Conservation (phyloP, 2,113 vertebrate species). For the Phrynocephalus versicolor region DNA sequence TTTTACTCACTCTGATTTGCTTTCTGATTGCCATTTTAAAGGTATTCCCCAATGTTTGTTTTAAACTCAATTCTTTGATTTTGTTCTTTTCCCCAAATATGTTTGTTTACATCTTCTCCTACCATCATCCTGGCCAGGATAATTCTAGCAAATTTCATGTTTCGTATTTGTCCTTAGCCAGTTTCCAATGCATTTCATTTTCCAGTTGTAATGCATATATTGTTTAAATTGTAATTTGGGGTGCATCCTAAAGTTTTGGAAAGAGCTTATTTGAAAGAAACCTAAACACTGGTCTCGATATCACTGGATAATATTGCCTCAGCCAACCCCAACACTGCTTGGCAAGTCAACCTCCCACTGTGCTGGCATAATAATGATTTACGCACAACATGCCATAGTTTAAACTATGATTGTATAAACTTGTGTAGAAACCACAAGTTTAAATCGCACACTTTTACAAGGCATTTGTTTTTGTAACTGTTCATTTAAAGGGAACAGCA, state of each 20-base stretch:
- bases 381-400: constrained; percentile 7
- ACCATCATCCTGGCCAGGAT: constrained; percentile 19
- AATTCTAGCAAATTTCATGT: constrained; percentile 13
- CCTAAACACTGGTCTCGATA: constrained; percentile 7
- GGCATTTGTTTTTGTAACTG: constrained; percentile 33
- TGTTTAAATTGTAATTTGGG: constrained; percentile 24
- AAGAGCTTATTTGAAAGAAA: constrained; percentile 38
- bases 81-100: constrained; percentile 8
- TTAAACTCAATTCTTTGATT: constrained; percentile 14
- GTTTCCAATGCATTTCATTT: constrained; percentile 31
- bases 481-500: constrained; percentile 4
- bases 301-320: constrained; percentile 26
- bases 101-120: constrained; percentile 15
- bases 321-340: background rate
- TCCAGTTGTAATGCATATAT: constrained; percentile 7
- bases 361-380: constrained; percentile 5
- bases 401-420: constrained; percentile 7
- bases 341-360: constrained; percentile 13
- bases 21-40: constrained; percentile 10
- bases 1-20: constrained; percentile 3
- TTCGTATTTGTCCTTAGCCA: constrained; percentile 34
- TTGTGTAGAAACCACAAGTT: fast-evolving
- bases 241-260: constrained; percentile 24
- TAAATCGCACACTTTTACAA: fast-evolving
- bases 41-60: background rate